These are phyloP conservation scores for Sylvicapra grimmia DNA, from an alignment of 2,113 vertebrate genomes.

Conservation along the genomic window DNA sequence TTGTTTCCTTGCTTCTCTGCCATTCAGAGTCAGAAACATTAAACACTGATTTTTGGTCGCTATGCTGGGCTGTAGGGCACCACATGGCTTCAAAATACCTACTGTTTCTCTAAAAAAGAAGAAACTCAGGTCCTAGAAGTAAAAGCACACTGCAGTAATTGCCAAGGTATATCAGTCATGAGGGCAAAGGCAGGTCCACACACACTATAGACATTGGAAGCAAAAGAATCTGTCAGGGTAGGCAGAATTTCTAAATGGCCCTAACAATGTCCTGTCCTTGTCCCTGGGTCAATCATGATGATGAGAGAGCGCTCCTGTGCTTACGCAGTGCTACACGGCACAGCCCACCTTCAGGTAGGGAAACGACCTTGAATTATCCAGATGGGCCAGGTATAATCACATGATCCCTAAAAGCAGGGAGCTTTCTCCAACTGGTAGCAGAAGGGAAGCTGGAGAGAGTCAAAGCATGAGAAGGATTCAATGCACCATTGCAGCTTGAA, in stretches of 20 bases:
- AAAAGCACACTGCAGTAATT: neutral
- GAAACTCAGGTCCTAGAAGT: neutral
- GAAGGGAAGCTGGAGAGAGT: neutral
- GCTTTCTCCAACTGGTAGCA: neutral
- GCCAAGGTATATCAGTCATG: neutral
- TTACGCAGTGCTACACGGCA: neutral
- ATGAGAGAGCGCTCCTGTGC: neutral
- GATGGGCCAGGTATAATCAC: neutral
- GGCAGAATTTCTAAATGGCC: neutral
- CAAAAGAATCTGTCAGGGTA: neutral
- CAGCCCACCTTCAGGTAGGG: neutral
- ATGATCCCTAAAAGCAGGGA: neutral
- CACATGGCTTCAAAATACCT: neutral
- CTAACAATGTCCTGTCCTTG: neutral
- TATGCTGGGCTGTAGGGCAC: neutral
- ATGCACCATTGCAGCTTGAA: neutral
- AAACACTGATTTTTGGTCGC: neutral
- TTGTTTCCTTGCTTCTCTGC: neutral
- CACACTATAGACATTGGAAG: neutral
- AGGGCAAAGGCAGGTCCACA: neutral
- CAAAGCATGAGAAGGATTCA: neutral
- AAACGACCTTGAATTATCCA: neutral
- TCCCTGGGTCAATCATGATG: neutral
- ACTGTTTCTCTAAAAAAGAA: neutral
- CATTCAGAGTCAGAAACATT: slow-evolving; percentile 12